Evolutionary conservation across 2,888 invertebrate species (phyloP), one percentile per base, ranked within the genome.

Genomic region (Onchidella celtica): DNA sequence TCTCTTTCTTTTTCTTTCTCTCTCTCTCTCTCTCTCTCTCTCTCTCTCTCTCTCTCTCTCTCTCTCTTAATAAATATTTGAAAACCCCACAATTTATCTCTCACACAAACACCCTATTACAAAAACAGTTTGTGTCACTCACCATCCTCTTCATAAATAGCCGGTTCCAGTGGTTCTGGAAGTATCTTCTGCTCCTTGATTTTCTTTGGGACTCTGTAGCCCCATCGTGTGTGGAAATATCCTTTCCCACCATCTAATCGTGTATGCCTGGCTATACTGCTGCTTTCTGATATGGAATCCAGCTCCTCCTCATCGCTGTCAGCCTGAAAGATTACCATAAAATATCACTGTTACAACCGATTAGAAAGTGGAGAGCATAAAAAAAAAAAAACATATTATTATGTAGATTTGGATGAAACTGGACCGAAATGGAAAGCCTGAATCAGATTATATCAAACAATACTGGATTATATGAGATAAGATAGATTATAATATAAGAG

Each of bases 231-330:
- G 88, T 95, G 93, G 93, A 95, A 95, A 83, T 95, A 94, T 82
- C 95, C 94, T 66, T 95, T 95, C 0, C 96, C 96, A 34, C 95
- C 95, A 92, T 96, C 96, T 85, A 96, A 93, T 77, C 96, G 94
- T 70, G 96, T 95, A 21, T 96, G 94, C 32, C 96, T 24, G 38
- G 47, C 27, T 27, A 32, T 11, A 27, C 14, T 24, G 0, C 47
- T 47, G 47, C 47, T 47, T 1, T 38, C 47, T 1, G 69, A 69
- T 14, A 47, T 40, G 1, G 40, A 40, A 21, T 69, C 27, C 3
- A 38, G 38, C 3, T 69, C 69, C 6, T 38, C 40, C 1, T n/a
- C 65, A 1, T 27, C 0, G 9, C 9, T 47, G 11, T 11, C 9
- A 47, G 9, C 47, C 47, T 47, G 47, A 11, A 47, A 47, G 17